phyloP scores from a whole-genome alignment of 2,888 invertebrate species.

The Rotaria magnacalcarata region DNA sequence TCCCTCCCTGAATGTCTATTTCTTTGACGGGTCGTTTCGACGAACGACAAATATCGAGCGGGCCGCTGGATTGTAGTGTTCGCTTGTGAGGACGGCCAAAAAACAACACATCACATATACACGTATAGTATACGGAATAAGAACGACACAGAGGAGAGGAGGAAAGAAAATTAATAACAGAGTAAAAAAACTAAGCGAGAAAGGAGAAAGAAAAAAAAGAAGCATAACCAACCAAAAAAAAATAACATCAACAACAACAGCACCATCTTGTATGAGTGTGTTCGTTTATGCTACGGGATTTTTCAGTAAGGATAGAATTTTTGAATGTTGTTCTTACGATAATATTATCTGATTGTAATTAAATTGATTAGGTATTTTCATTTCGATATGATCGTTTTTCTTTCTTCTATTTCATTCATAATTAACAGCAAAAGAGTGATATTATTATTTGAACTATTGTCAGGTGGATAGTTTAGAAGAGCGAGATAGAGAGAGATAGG shows the following conservation, averaged over 20 bases:
- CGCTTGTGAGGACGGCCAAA: constrained; percentile 29
- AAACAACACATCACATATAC: neutral
- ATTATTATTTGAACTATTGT: too few relatives aligned
- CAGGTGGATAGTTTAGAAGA: too few relatives aligned
- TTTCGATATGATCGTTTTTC: too few relatives aligned
- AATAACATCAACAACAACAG: neutral
- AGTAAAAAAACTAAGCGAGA: neutral
- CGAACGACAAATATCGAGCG: constrained; percentile 8
- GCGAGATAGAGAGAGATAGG: too few relatives aligned
- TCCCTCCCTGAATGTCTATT: neutral
- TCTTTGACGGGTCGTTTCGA: constrained; percentile 2
- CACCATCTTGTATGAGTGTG: neutral
- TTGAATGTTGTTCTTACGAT: too few relatives aligned
- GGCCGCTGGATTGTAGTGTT: constrained; percentile 9
- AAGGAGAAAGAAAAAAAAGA: neutral
- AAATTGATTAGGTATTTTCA: too few relatives aligned
- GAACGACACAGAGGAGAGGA: neutral
- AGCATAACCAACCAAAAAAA: neutral
- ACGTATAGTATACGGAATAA: neutral
- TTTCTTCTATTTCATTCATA: too few relatives aligned
- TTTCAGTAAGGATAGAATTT: too few relatives aligned
- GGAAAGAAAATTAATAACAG: constrained; percentile 21
- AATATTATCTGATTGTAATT: too few relatives aligned
- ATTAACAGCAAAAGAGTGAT: too few relatives aligned
- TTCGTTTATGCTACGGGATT: neutral